Conservation (phyloP, 1,140 invertebrate species). For the Manduca sexta region DNA sequence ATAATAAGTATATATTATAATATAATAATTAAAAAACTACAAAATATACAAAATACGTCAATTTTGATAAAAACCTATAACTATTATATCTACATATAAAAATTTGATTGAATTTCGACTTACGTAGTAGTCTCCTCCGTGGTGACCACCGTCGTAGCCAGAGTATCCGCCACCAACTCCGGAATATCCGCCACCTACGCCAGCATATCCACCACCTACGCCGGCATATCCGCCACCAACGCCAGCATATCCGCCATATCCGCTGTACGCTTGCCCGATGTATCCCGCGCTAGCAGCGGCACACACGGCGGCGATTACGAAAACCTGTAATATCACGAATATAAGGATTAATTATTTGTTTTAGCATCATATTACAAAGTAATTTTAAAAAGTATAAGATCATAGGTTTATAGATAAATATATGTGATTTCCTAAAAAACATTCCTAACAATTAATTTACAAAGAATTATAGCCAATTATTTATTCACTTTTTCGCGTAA, state of each 20-base stretch:
- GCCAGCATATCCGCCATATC: constrained; percentile 21
- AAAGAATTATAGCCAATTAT: no score
- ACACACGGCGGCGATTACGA: constrained; percentile 35
- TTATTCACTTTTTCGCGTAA: no score
- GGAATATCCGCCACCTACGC: constrained; percentile 18
- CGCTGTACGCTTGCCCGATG: constrained; percentile 28
- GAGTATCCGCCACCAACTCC: constrained; percentile 17
- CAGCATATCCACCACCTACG: constrained; percentile 18
- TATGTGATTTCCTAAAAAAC: no score
- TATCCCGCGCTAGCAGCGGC: constrained; percentile 34
- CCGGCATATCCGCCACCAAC: constrained; percentile 19
- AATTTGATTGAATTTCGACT: no score
- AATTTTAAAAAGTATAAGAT: background rate
- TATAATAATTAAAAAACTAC: no score
- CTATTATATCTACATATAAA: no score
- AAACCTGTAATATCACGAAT: constrained; percentile 29
- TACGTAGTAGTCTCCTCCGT: constrained; percentile 43
- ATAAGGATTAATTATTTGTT: background rate
- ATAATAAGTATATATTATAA: no score
- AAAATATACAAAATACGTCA: no score
- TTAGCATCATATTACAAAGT: background rate
- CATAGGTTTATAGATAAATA: no score
- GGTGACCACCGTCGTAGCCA: constrained; percentile 5
- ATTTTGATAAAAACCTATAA: no score
- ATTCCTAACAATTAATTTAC: no score